Base-by-base conservation (phyloP, 2,113 vertebrate genomes). In the Panurus biarmicus region DNA sequence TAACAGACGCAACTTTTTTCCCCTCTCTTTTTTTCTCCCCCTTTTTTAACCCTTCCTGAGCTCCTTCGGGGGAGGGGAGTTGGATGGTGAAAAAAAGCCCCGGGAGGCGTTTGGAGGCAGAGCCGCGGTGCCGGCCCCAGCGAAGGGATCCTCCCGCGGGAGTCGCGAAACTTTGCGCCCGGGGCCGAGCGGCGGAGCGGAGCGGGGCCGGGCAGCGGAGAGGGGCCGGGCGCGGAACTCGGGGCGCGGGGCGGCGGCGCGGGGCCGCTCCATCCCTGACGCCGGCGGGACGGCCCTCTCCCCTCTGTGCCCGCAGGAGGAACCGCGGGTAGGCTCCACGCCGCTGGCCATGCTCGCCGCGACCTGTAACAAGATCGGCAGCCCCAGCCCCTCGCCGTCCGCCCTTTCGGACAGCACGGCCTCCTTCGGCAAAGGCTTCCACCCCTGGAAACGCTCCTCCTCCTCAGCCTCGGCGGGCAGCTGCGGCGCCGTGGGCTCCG, bases 311-410 rank as follows among this genome's bases (percentile, higher is more conserved):
- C 95, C 97, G 84, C 98, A 99, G 99, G 99, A 99, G 98, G 99
- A 99, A 98, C 99, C 99, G 97, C 98, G 99, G 97, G 98, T 99
- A 97, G 99, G 99, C 98, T 99, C 99, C 93, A 99, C 99, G 98
- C 99, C 99, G 97, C 98, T 99, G 98, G 99, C 99, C 98, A 99
- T 99, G 99, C 98, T 99, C 85, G 99, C 99, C 90, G 99, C 99
- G 95, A 99, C 99, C 97, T 99, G 99, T 92, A 99, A 99, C 96
- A 99, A 99, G 98, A 99, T 99, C 97, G 99, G 99, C 97, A 99
- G 99, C 95, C 98, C 99, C 97, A 99, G 98, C 97, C 98, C 99
- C 87, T 99, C 99, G 87, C 98, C 98, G 47, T 99, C 99, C 42
- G 95, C 98, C 50, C 98, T 99, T 90, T 98, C 99, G 97, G 99